phyloP scores from a whole-genome alignment of 2,888 invertebrate species.

The Hemistola chrysoprasaria region DNA sequence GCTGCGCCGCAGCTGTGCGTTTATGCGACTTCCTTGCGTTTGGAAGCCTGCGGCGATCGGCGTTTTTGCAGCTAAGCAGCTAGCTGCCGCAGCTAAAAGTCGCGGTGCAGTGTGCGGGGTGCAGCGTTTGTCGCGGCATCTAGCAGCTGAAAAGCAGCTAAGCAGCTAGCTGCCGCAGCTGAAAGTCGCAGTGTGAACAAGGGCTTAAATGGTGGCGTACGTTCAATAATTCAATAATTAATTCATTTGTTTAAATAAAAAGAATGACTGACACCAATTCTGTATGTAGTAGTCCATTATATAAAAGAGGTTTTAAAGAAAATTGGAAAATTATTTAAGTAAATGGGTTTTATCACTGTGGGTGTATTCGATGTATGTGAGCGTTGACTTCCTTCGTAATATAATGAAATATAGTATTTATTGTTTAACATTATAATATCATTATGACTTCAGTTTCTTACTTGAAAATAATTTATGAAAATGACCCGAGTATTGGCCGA shows the following conservation, averaged over 20 bases:
- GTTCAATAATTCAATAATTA: too few species aligned
- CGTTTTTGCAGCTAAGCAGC: too few species aligned
- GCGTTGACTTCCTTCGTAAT: constrained; percentile 27
- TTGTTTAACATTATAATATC: constrained; percentile 7
- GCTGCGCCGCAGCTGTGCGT: too few species aligned
- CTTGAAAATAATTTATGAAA: constrained; percentile 19
- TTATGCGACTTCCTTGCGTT: too few species aligned
- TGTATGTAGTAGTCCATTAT: constrained; percentile 65
- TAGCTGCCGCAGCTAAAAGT: too few species aligned
- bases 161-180: too few species aligned
- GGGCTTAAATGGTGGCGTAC: constrained; percentile 46
- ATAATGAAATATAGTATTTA: constrained; percentile 11
- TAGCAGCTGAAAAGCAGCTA: too few species aligned
- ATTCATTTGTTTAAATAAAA: constrained; percentile 17
- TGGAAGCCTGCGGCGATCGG: too few species aligned
- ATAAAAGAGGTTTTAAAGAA: constrained; percentile 50
- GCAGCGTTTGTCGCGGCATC: too few species aligned
- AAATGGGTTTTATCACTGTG: constrained; percentile 32
- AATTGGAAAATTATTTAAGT: constrained; percentile 40
- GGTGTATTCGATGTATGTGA: constrained; percentile 35
- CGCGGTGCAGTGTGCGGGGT: too few species aligned
- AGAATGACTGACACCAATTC: constrained; percentile 64
- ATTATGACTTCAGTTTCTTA: constrained; percentile 8
- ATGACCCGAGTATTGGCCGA: constrained; percentile 11
- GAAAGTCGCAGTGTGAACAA: too few species aligned